Evolutionary conservation across 2,797 vertebrate genomes (phyloP).

Genomic region (Denticeps clupeoides): DNA sequence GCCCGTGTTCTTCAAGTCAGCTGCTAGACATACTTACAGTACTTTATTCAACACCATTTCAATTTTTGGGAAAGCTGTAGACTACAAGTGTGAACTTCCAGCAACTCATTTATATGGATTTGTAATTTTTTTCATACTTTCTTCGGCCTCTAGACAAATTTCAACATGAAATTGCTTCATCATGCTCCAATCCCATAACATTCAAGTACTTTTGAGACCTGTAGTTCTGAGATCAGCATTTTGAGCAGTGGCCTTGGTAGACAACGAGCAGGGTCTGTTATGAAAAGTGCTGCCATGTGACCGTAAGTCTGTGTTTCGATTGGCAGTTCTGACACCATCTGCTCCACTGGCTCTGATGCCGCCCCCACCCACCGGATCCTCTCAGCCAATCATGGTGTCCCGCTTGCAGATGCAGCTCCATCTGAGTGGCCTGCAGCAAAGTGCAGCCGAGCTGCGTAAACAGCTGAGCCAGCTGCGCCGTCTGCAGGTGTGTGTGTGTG

Average conservation of each 20-base stretch:
- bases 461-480: conserved; percentile 84
- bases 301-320: conserved; percentile 10
- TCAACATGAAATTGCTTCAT: no score
- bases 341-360: conserved; percentile 76
- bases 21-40: no score
- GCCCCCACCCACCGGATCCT: conserved; percentile 55
- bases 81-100: no score
- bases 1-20: no score
- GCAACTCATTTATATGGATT: no score
- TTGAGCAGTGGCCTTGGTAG: background rate
- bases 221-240: background rate
- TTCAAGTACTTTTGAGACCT: background rate
- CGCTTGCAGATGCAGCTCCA: conserved; percentile 90
- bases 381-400: conserved; percentile 73
- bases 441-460: conserved; percentile 77
- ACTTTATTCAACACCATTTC: no score
- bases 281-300: conserved; percentile 1
- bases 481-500: conserved; percentile 68
- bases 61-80: no score
- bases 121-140: no score
- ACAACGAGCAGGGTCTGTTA: background rate
- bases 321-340: conserved; percentile 63
- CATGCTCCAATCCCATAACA: no score
- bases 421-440: conserved; percentile 84
- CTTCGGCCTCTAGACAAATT: no score